A percentile compares a stretch with the other conserved stretches of the same genome.
These are phyloP conservation scores for Papilio helenus DNA, from an alignment of 1,140 invertebrate genomes.

Conservation along the genomic window DNA sequence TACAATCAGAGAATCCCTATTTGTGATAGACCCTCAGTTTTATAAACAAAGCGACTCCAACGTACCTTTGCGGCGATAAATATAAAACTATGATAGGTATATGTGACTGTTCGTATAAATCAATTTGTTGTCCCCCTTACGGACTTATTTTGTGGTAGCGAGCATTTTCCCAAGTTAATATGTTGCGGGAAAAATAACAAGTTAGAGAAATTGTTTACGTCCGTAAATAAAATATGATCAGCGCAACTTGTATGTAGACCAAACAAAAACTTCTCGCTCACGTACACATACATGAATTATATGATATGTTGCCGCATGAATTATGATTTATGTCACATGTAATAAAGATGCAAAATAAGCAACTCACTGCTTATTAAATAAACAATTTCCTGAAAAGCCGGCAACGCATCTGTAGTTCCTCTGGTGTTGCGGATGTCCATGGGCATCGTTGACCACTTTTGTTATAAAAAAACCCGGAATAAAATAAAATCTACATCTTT, in stretches of 20 bases:
- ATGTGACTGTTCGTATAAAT: slow-evolving; percentile 26
- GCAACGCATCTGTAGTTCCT: no score
- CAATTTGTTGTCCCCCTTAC: slow-evolving; percentile 38
- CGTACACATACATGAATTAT: not conserved
- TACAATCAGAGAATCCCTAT: not conserved
- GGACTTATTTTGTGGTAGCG: slow-evolving; percentile 51
- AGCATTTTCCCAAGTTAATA: slow-evolving; percentile 51
- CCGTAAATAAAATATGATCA: slow-evolving; percentile 39
- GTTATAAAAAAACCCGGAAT: no score
- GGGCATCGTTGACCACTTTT: no score
- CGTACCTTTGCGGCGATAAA: slow-evolving; percentile 27
- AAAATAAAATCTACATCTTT: not conserved
- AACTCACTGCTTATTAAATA: not conserved
- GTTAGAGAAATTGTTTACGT: slow-evolving; percentile 48
- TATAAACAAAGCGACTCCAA: not conserved
- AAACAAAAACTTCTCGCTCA: slow-evolving; percentile 30
- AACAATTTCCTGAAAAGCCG: no score
- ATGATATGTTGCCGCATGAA: not conserved
- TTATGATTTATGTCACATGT: not conserved
- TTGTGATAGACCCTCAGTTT: not conserved
- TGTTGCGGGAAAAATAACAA: slow-evolving; percentile 50
- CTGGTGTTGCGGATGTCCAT: no score
- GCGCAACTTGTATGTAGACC: slow-evolving; percentile 14
- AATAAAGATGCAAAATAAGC: not conserved
- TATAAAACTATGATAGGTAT: slow-evolving; percentile 29